phyloP scores from a whole-genome alignment of 2,888 invertebrate species.

The Microctonus aethiopoides region DNA sequence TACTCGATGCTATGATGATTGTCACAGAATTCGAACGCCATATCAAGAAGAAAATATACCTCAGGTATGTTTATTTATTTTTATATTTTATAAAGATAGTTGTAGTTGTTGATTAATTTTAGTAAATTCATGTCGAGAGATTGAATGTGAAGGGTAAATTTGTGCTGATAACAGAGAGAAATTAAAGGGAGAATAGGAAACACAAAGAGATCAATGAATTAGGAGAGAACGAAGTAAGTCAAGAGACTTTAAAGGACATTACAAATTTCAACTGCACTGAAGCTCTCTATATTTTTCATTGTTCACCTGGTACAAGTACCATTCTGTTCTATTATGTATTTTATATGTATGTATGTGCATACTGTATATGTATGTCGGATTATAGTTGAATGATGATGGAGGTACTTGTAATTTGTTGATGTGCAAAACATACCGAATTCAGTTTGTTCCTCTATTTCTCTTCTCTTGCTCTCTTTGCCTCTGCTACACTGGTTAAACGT shows the following conservation, averaged over 20 bases:
- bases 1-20: conserved; percentile 62
- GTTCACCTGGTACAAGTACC: conserved; percentile 18
- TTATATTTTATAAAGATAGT: background rate
- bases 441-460: background rate
- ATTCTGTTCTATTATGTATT: background rate
- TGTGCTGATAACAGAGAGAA: background rate
- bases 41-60: conserved; percentile 62
- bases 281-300: conserved; percentile 1
- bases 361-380: background rate
- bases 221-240: background rate
- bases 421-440: conserved; percentile 27
- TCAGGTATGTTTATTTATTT: conserved; percentile 52
- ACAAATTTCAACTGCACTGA: background rate
- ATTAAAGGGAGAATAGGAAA: background rate
- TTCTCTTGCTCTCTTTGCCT: background rate
- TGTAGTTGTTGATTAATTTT: background rate
- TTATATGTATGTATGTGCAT: background rate
- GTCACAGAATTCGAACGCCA: conserved; percentile 58
- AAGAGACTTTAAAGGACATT: background rate
- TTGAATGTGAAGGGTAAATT: background rate
- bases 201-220: too few species aligned
- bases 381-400: conserved; percentile 6
- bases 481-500: conserved; percentile 9
- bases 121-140: background rate
- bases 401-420: conserved; percentile 28